Base-by-base conservation (phyloP, 1,140 invertebrate genomes). In the Eubasilissa regina region DNA sequence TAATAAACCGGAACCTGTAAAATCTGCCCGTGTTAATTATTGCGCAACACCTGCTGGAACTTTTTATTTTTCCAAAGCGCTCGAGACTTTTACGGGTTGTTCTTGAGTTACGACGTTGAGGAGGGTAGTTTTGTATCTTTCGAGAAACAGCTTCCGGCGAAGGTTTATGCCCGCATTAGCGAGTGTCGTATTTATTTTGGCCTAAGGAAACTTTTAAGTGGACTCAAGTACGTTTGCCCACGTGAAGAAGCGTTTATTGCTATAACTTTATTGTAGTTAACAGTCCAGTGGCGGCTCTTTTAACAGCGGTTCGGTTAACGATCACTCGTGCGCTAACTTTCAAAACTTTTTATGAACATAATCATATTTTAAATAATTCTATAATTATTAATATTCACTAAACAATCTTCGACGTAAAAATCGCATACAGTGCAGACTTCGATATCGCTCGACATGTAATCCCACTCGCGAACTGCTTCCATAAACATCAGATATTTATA, bases 21-120 rank as follows among this genome's bases (percentile, higher is more conserved):
- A 73, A 77, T 68, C 45, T 55, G 17, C 47, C 51, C 21, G 58
- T 19, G 75, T 77, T 77, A 77, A 77, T 77, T 77, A 77, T 77
- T 48, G 45, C 60, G 75, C 12, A 25, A 48, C 56, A 77, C 75
- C 60, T 77, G 75, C 47, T 66, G 17, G 11, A 66, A 76, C 45
- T 64, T 62, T 56, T 66, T 48, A 13, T 68, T 77, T 77, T 77
- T 66, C 47, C 47, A 12, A 8, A 9, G 11, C 21, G 21, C 17
- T 19, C 15, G 35, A 13, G 19, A 76, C 55, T 62, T 76, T 76
- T 76, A 76, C 45, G 56, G 19, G 47, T 21, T 55, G 51, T 73
- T n/a, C 48, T 10, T 19, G 68, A 55, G 68, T 73, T 51, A 51
- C 47, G 45, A 68, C 51, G 15, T 35, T 13, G 51, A 15, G 45